Conservation (phyloP, 1,140 invertebrate species). For the Aphaenogaster rudis region DNA sequence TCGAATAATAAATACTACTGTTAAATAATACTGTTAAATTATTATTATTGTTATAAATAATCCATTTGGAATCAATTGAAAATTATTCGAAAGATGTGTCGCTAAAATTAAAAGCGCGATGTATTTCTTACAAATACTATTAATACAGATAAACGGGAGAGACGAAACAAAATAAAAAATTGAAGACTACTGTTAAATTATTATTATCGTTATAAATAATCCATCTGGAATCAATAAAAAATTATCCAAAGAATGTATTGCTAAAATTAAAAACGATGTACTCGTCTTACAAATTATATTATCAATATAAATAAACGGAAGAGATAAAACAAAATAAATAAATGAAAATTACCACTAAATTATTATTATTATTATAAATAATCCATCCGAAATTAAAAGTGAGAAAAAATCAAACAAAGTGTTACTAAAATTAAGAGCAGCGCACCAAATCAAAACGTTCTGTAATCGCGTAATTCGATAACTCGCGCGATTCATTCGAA, state of each 20-base stretch:
- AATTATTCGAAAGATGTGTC: not conserved
- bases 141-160: not conserved
- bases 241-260: not conserved
- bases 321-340: not conserved
- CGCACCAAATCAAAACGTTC: not conserved
- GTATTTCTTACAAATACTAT: not conserved
- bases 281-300: not conserved
- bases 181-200: not conserved
- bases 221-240: not conserved
- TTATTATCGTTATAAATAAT: not conserved
- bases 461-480: not conserved
- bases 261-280: not conserved
- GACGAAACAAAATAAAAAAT: not conserved
- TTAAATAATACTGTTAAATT: not conserved
- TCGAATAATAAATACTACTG: not conserved
- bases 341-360: not conserved
- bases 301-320: not conserved
- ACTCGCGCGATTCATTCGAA: constrained; percentile 1
- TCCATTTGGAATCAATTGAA: not conserved
- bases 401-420: not conserved
- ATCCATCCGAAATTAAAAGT: not conserved
- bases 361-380: not conserved
- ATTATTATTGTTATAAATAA: constrained; percentile 14
- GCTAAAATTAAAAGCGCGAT: not conserved
- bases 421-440: not conserved